Conservation (phyloP, 2,888 invertebrate species). For the Copidosoma aretas region DNA sequence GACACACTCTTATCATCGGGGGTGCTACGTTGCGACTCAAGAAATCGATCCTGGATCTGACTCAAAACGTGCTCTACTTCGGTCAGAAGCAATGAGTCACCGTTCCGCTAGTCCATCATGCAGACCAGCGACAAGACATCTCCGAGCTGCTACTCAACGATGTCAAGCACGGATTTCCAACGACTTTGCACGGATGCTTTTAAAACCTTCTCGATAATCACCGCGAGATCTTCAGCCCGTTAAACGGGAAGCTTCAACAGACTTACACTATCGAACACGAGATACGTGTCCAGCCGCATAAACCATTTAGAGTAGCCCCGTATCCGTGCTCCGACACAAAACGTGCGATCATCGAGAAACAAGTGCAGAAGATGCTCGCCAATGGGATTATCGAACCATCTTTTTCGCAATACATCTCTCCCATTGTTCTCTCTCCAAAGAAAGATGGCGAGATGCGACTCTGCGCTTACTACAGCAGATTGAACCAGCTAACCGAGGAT, state of each 20-base stretch:
- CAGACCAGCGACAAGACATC: no score
- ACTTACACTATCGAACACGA: background rate
- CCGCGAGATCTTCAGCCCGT: background rate
- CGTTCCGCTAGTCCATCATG: no score
- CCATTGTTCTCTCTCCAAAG: constrained; percentile 37
- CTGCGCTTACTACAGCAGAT: constrained; percentile 39
- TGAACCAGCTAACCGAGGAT: constrained; percentile 20
- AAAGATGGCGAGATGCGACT: constrained; percentile 37
- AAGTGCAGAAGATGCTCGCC: background rate
- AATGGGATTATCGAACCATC: background rate
- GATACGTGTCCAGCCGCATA: background rate
- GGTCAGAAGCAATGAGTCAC: no score
- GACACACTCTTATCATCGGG: no score
- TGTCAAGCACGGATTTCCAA: no score
- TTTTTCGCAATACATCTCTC: constrained; percentile 13
- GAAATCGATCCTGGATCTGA: no score
- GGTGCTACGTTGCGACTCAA: no score
- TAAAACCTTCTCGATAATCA: background rate
- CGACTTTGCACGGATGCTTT: no score
- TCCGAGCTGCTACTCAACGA: no score
- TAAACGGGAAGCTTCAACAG: background rate
- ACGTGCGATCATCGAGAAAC: background rate
- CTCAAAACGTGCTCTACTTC: no score
- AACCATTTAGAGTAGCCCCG: background rate
- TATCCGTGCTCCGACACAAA: background rate